Percentiles rank a stretch among this genome's conserved stretches.
Conservation (phyloP, 2,888 invertebrate genomes). For the Coleophora flavipennella region DNA sequence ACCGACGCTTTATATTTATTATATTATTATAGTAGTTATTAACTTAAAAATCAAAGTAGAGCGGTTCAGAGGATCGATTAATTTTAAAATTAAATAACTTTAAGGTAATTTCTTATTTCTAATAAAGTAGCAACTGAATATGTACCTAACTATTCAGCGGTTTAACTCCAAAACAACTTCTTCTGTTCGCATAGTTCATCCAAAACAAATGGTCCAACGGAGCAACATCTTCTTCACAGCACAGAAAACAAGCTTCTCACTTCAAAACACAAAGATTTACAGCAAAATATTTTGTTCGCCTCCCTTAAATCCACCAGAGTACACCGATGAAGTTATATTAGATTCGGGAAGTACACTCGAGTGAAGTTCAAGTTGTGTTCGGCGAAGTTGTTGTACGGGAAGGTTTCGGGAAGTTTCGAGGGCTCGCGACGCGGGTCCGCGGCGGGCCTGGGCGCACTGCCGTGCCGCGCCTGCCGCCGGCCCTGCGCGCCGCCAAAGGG, state of each 20-base stretch:
- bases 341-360: constrained; percentile 36
- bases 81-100: no score
- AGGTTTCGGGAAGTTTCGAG: constrained; percentile 47
- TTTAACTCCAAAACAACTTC: background rate
- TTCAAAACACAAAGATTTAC: constrained; percentile 26
- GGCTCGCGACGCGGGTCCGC: constrained; percentile 36
- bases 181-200: constrained; percentile 1
- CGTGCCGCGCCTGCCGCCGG: constrained; percentile 13
- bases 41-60: no score
- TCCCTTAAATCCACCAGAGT: constrained; percentile 29
- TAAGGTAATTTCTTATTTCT: no score
- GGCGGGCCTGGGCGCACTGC: constrained; percentile 41
- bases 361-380: constrained; percentile 31
- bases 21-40: no score
- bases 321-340: constrained; percentile 33
- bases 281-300: constrained; percentile 30
- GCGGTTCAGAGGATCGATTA: no score
- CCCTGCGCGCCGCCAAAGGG: constrained; percentile 61
- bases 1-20: no score
- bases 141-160: background rate
- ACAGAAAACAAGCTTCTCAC: constrained; percentile 49
- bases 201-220: constrained; percentile 1
- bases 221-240: constrained; percentile 30
- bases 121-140: no score
- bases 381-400: constrained; percentile 22